Evolutionary conservation across 2,797 vertebrate species (phyloP), one percentile per base, ranked within the genome.

Genomic region (Acipenser transmontanus): DNA sequence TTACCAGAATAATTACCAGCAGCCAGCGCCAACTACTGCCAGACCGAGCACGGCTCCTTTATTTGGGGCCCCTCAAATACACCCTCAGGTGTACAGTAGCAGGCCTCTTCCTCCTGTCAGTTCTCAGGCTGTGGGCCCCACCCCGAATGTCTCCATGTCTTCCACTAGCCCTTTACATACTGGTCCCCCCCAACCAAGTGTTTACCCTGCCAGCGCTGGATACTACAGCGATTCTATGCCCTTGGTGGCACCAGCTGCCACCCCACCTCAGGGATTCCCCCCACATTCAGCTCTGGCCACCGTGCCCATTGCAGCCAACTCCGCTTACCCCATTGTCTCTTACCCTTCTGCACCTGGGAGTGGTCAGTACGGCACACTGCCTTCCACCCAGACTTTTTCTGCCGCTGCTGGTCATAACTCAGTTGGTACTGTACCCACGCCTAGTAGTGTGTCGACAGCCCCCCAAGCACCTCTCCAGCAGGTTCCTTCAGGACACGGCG

Each of bases 1-100:
- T 80, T 94, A 93, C 74, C 84, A 90, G 72, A 76, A 85, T 76
- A 89, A 86, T 74, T 93, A 92, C 69, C 74, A 85, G 71, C 81
- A 80, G 68, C 85, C 82, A 68, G 76, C 84, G 63, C 91, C 89
- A 80, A 88, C 80, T 57, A 65, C 84, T 59, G 59, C 73, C 64
- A 66, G 77, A 50, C 75, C 80, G 57, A 68, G 77, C 73, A 76
- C 85, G 77, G 81, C 86, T 68, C 73, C 85, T 4, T 11, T 79
- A 62, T 81, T 87, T 73, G 82, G 73, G 71, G 74, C 83, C 49
- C 82, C 85, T 0, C 70, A 71, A 47, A 84, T 80, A 63, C 74
- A 74, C 66, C 34, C 34, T 34, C 34, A 34, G 34, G 34, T 34
- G 34, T 34, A 34, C 34, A 66, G 72, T 10, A 77, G 76, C 59